Percentiles rank a stretch among this genome's conserved stretches.
These are phyloP conservation scores for Samia ricini DNA, from an alignment of 1,140 invertebrate species.

Conservation along the genomic window DNA sequence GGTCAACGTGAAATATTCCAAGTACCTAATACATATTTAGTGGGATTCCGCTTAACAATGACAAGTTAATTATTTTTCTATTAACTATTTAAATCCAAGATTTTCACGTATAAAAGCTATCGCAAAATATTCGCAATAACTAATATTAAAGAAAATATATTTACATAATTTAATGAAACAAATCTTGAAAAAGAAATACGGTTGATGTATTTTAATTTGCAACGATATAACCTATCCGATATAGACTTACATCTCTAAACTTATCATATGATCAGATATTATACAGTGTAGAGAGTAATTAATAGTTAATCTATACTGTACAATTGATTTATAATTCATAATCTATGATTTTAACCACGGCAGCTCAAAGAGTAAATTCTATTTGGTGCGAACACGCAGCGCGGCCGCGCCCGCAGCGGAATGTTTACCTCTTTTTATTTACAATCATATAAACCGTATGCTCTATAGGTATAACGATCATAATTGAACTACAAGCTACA, in stretches of 20 bases:
- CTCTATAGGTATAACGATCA: slow-evolving; percentile 1
- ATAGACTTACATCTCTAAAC: not conserved
- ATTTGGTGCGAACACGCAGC: slow-evolving; percentile 39
- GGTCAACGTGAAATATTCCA: no score
- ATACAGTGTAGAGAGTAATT: not conserved
- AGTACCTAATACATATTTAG: no score
- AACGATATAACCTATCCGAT: not conserved
- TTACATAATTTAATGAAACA: no score
- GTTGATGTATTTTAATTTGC: no score
- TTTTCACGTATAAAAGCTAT: no score
- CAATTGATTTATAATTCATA: slow-evolving; percentile 5
- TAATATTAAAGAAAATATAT: no score
- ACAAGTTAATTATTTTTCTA: no score
- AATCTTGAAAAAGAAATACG: no score
- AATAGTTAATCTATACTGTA: not conserved
- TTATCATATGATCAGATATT: not conserved
- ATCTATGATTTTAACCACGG: slow-evolving; percentile 35
- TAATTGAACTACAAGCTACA: slow-evolving; percentile 5
- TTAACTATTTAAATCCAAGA: no score
- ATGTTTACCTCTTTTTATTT: slow-evolving; percentile 21
- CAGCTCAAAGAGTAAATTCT: slow-evolving; percentile 45
- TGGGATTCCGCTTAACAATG: no score
- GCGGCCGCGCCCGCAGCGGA: slow-evolving; percentile 27
- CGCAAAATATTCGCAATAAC: no score
- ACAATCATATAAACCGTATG: slow-evolving; percentile 22